These are phyloP conservation scores for Cairina moschata DNA, from an alignment of 2,113 vertebrate genomes.

Conservation along the genomic window DNA sequence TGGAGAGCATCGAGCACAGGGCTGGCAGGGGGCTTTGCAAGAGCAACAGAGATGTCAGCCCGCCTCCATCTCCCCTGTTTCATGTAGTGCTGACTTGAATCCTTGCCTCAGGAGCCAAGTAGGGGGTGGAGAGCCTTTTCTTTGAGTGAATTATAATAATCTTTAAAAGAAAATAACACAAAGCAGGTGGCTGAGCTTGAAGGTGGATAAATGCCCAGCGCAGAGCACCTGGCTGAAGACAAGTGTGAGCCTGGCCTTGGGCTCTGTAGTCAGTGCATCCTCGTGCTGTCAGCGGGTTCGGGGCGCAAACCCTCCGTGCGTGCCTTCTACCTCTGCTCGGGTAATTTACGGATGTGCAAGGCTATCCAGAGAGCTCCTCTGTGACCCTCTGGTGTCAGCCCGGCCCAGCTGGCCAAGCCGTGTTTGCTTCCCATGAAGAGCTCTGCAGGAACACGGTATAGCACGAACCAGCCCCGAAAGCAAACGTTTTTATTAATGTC, in stretches of 20 bases:
- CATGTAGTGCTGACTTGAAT: not conserved
- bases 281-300: not conserved
- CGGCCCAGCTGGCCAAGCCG: not conserved
- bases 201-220: not conserved
- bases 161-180: not conserved
- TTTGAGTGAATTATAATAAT: not conserved
- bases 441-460: not conserved
- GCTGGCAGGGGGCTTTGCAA: not conserved
- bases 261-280: not conserved
- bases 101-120: not conserved
- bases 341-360: not conserved
- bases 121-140: not conserved
- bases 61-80: not conserved
- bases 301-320: not conserved
- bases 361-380: not conserved
- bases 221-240: not conserved
- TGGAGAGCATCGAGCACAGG: fast-evolving
- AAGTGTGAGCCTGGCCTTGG: not conserved
- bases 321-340: not conserved
- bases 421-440: not conserved
- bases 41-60: not conserved
- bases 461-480: not conserved
- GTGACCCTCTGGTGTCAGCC: not conserved
- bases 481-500: not conserved
- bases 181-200: conserved; percentile 1